phyloP scores from a whole-genome alignment of 2,888 invertebrate species.

The Amorpha juglandis region DNA sequence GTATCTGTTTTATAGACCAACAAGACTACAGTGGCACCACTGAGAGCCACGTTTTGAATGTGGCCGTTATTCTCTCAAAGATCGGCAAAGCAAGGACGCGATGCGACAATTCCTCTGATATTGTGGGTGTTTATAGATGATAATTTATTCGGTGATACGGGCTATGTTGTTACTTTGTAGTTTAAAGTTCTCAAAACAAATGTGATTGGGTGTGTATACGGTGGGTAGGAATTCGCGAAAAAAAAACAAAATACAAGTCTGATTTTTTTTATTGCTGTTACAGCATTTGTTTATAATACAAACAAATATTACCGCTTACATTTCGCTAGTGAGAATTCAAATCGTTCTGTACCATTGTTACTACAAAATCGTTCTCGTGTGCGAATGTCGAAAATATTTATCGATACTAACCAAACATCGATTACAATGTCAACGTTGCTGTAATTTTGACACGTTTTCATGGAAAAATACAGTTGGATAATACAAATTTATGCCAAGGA shows the following conservation, averaged over 20 bases:
- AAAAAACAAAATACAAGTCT: conserved; percentile 63
- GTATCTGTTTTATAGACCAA: too few relatives aligned
- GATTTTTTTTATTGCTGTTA: conserved; percentile 83
- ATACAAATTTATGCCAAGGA: conserved; percentile 35
- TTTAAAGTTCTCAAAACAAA: background rate
- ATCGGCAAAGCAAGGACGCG: too few relatives aligned
- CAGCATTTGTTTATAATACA: conserved; percentile 80
- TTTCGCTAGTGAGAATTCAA: conserved; percentile 75
- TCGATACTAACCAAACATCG: conserved; percentile 3
- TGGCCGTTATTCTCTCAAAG: too few relatives aligned
- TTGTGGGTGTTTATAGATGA: too few relatives aligned
- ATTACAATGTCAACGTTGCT: background rate
- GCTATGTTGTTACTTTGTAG: too few relatives aligned
- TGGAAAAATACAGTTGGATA: conserved; percentile 51
- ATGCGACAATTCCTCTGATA: too few relatives aligned
- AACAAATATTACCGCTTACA: conserved; percentile 78
- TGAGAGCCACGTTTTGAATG: too few relatives aligned
- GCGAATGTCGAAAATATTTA: background rate
- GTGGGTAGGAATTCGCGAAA: conserved; percentile 36
- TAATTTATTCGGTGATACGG: too few relatives aligned
- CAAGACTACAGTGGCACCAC: too few relatives aligned
- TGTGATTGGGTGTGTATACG: background rate
- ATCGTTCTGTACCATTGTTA: conserved; percentile 66
- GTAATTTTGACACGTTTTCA: conserved; percentile 35
- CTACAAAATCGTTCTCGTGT: conserved; percentile 36